Evolutionary conservation across 1,140 invertebrate species (phyloP), one percentile per base, ranked within the genome.

Genomic region (Geopemphigus sp.): DNA sequence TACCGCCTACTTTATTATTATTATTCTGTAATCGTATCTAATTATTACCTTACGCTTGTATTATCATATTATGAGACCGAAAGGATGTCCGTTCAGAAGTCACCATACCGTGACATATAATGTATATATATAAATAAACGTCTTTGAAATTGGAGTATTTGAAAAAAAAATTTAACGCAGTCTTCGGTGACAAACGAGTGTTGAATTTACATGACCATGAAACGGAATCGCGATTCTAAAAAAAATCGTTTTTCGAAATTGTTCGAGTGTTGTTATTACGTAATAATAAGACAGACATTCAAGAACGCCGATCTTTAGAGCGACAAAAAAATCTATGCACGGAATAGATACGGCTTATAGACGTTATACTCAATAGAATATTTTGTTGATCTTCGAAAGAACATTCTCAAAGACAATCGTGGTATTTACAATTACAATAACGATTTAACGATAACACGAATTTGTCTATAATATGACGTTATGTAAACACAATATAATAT

Each of bases 81-180:
- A 61, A 78, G 74, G 74, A 78, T 19, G 74, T 78, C 74, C 74
- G 74, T 63, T 78, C 74, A 24, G 1, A 15, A 19, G 39, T 63
- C 39, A 63, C 32, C 14, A 57, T 61, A 78, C 74, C 74, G 11
- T 78, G 24, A 78, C 74, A 26, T 45, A 29, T 11, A 53, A 19
- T 39, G n/a, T n/a, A n/a, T n/a, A 22, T 66, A 54, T 32, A 14
- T 12, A 26, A 53, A 53, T 76, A 76, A 32, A 26, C 61, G 53
- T 74, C 72, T 74, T 22, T 10, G 53, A 74, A 29, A 32, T 29
- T 24, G 10, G 10, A 39, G 14, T 39, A 74, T 8, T n/a, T n/a
- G n/a, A n/a, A n/a, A 50, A 68, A 50, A 47, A 50, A 50, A 68
- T 39, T 47, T 47, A 68, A 1, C n/a, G n/a, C 12, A 6, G 32